phyloP scores from a whole-genome alignment of 2,888 invertebrate species.

The Hipparchia semele region DNA sequence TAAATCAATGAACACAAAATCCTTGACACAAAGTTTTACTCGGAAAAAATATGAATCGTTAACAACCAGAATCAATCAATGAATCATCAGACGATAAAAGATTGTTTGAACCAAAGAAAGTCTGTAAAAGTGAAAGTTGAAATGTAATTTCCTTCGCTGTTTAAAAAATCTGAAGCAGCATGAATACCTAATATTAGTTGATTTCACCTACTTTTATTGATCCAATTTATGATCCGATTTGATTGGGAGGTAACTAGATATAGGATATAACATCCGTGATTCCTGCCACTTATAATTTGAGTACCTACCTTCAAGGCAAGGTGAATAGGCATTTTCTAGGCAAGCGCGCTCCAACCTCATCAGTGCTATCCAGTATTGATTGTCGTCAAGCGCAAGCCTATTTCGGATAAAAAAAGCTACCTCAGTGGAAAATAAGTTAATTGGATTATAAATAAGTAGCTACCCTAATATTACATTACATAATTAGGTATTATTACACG shows the following conservation, averaged over 20 bases:
- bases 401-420: neutral
- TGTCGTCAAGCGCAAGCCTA: too few relatives aligned
- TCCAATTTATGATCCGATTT: too few relatives aligned
- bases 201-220: too few relatives aligned
- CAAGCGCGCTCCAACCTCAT: too few relatives aligned
- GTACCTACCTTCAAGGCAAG: neutral
- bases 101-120: constrained; percentile 4
- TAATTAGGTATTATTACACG: too few relatives aligned
- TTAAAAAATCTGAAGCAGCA: neutral
- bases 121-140: constrained; percentile 9
- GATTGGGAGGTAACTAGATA: too few relatives aligned
- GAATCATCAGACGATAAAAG: neutral
- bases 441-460: constrained; percentile 9
- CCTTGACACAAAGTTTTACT: neutral
- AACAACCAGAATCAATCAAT: constrained; percentile 11
- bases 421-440: neutral
- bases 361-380: too few relatives aligned
- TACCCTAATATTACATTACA: neutral
- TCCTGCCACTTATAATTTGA: too few relatives aligned
- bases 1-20: neutral
- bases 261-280: too few relatives aligned
- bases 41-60: neutral
- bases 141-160: neutral
- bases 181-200: neutral
- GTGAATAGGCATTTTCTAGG: too few relatives aligned